A percentile compares a stretch with the other conserved stretches of the same genome.
These are phyloP conservation scores for Montipora capitata DNA, from an alignment of 92 coral and sea anemone species.

Conservation along the genomic window DNA sequence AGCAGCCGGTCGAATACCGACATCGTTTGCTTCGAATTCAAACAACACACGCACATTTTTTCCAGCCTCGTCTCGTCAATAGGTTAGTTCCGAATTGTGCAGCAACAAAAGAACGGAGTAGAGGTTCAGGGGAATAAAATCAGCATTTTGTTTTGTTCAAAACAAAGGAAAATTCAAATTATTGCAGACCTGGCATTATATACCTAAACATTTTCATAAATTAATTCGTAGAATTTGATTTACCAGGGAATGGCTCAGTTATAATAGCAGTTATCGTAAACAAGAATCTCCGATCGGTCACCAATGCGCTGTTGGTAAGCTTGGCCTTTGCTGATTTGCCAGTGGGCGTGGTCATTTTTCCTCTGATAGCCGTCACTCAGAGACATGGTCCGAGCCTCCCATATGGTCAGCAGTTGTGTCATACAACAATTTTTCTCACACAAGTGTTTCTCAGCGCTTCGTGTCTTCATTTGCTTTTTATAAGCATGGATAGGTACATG, in stretches of 20 bases:
- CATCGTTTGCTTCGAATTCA: too few relatives aligned
- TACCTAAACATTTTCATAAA: too few relatives aligned
- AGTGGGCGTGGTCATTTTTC: conserved; percentile 83
- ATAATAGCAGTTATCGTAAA: conserved; percentile 74
- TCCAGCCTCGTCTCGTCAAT: too few relatives aligned
- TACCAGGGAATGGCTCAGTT: conserved; percentile 80
- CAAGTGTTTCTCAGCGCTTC: conserved; percentile 88
- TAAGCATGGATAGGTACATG: conserved; percentile 86
- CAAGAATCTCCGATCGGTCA: conserved; percentile 78
- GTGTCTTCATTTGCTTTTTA: conserved; percentile 86
- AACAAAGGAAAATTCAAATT: too few relatives aligned
- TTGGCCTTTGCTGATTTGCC: conserved; percentile 91
- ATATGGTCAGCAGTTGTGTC: conserved; percentile 76
- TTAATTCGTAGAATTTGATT: neutral
- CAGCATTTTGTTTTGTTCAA: too few relatives aligned
- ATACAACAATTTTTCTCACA: conserved; percentile 78
- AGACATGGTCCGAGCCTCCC: conserved; percentile 80
- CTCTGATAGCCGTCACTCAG: conserved; percentile 83
- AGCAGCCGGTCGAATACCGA: too few relatives aligned
- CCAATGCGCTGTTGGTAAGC: conserved; percentile 84
- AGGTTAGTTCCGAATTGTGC: too few relatives aligned
- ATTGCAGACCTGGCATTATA: too few relatives aligned
- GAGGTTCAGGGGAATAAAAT: too few relatives aligned
- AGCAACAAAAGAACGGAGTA: too few relatives aligned
- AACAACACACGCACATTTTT: too few relatives aligned